phyloP scores from a whole-genome alignment of 2,888 invertebrate genomes.

The Zele albiditarsus region DNA sequence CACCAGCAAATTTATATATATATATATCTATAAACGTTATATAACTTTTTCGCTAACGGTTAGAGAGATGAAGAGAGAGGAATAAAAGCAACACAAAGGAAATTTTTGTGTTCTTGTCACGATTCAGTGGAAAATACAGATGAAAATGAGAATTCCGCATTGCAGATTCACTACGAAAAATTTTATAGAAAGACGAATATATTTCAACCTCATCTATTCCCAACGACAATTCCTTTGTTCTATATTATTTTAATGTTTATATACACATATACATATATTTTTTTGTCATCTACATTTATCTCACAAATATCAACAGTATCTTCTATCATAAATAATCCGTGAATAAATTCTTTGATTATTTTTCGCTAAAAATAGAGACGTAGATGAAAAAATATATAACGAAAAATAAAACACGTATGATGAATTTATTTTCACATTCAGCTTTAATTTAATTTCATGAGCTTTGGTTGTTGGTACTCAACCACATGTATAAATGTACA shows the following conservation, averaged over 20 bases:
- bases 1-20: background rate
- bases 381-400: background rate
- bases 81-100: background rate
- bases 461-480: too few species aligned
- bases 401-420: background rate
- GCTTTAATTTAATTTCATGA: too few species aligned
- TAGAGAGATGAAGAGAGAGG: background rate
- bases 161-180: background rate
- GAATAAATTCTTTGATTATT: background rate
- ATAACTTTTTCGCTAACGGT: background rate
- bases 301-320: background rate
- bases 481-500: too few species aligned
- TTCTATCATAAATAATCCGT: background rate
- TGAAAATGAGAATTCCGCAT: slow-evolving; percentile 1
- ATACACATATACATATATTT: background rate
- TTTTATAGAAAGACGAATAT: background rate
- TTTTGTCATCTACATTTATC: background rate
- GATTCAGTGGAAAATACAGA: background rate
- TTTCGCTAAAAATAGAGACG: background rate
- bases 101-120: background rate
- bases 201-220: background rate
- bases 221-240: slow-evolving; percentile 1
- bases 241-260: background rate
- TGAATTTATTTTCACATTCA: too few species aligned
- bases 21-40: background rate